Percentiles rank a stretch among this genome's conserved stretches.
These are phyloP conservation scores for Mimas tiliae DNA, from an alignment of 2,888 invertebrate genomes.

Conservation along the genomic window DNA sequence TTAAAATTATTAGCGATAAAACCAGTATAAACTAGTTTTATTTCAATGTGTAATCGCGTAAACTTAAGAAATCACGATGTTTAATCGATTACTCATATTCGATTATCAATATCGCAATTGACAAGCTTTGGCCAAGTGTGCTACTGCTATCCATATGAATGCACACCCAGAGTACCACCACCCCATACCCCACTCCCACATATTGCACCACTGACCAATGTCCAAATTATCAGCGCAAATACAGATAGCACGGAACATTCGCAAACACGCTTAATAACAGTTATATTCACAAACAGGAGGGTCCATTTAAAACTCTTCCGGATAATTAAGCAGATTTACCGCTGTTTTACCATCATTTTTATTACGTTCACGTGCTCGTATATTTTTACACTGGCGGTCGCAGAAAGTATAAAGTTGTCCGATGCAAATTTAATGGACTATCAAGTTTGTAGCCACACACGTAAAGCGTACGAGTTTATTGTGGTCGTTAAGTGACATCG, in stretches of 20 bases:
- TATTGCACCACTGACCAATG: not conserved
- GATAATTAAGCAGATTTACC: constrained; percentile 34
- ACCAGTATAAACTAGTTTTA: too few relatives aligned
- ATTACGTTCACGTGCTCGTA: constrained; percentile 33
- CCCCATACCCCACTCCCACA: not conserved
- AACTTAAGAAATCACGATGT: too few relatives aligned
- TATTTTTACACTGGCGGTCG: constrained; percentile 42
- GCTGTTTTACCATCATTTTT: constrained; percentile 40
- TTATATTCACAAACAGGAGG: constrained; percentile 13
- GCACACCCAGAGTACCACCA: too few relatives aligned
- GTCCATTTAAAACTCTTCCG: constrained; percentile 27
- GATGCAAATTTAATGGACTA: constrained; percentile 64
- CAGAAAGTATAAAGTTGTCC: constrained; percentile 54
- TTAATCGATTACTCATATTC: not conserved
- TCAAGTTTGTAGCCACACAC: constrained; percentile 57
- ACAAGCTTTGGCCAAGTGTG: too few relatives aligned
- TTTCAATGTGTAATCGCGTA: too few relatives aligned
- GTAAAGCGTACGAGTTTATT: constrained; percentile 52
- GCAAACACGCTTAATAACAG: constrained; percentile 15
- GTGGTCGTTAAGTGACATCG: constrained; percentile 32
- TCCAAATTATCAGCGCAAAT: not conserved
- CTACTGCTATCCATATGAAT: too few relatives aligned
- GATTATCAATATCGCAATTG: too few relatives aligned
- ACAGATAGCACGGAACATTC: not conserved
- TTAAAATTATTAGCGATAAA: too few relatives aligned